phyloP scores from a whole-genome alignment of 2,113 vertebrate genomes.

The Dasyprocta punctata region DNA sequence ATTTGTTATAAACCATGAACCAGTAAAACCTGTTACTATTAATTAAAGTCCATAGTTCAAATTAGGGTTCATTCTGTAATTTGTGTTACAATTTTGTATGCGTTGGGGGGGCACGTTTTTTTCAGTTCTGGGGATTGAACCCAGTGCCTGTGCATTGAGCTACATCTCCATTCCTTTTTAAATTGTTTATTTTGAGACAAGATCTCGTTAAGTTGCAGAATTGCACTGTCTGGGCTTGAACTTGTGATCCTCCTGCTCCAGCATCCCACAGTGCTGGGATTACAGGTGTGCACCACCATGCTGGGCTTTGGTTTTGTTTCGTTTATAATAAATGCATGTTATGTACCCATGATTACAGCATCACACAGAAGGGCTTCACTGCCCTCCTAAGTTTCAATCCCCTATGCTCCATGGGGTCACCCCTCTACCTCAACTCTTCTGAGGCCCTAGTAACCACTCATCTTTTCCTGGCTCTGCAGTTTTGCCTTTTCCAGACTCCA shows the following conservation, averaged over 20 bases:
- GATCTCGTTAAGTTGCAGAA: neutral
- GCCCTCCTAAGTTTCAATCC: neutral
- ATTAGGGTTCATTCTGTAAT: neutral
- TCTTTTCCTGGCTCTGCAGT: neutral
- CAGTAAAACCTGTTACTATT: neutral
- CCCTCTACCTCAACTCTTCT: too few species aligned
- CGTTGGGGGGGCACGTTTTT: neutral
- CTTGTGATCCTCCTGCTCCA: neutral
- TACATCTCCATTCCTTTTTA: neutral
- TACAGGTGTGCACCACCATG: neutral
- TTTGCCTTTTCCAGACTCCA: neutral
- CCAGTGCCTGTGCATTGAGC: neutral
- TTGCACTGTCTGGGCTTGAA: neutral
- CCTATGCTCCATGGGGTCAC: neutral
- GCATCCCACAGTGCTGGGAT: neutral
- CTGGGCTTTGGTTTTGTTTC: neutral
- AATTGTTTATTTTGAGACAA: neutral
- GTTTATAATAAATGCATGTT: neutral
- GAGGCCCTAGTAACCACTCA: neutral
- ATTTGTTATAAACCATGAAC: neutral
- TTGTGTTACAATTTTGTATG: neutral
- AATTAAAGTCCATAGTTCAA: neutral
- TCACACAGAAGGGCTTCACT: too few species aligned
- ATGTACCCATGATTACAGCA: neutral
- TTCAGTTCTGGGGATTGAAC: neutral